Evolutionary conservation across 2,797 vertebrate genomes (phyloP), one percentile per base, ranked within the genome.

Genomic region (Aphelocoma californica): DNA sequence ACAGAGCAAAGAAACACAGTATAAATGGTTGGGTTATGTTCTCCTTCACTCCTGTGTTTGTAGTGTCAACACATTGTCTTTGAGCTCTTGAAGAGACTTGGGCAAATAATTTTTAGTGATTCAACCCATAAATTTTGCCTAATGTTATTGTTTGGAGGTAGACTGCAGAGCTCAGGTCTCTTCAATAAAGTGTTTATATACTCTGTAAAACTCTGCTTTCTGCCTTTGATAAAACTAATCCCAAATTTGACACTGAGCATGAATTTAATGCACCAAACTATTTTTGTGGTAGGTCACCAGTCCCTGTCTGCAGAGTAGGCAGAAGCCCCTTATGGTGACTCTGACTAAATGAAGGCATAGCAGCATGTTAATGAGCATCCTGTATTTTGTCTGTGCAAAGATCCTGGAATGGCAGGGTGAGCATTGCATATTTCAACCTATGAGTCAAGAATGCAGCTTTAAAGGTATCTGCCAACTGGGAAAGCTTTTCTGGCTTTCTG

Each of bases 91-190:
- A 94, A 75, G 65, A 88, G 38, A 34, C 24, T 51, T 60, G 40
- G 38, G 57, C 40, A 92, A 95, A 92, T 83, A 87, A 65, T 66
- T 91, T 90, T 83, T 80, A 90, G 74, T 61, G 25, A 87, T 83
- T 80, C 42, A 60, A 25, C 64, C 50, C 36, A 80, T 61, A 82
- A 73, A 85, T 81, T 82, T 88, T 90, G 9, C 36, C 24, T 60
- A 38, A 44, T 29, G 3, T 51, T 73, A 50, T n/a, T 62, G 3
- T 58, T 81, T 81, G 23, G 38, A 42, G 31, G 57, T 34, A 80
- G 54, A 29, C 25, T 82, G 42, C 19, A 75, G 72, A 94, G 20
- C 38, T 69, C 25, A 44, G 23, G 32, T 45, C 29, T 93, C 54
- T 79, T 79, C 28, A 73, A 38, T 23, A 21, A 62, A 48, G 4